Percentiles rank a stretch among this genome's conserved stretches.
Evolutionary conservation across 2,113 vertebrate genomes (phyloP).

Genomic region (Gymnobelideus leadbeateri): DNA sequence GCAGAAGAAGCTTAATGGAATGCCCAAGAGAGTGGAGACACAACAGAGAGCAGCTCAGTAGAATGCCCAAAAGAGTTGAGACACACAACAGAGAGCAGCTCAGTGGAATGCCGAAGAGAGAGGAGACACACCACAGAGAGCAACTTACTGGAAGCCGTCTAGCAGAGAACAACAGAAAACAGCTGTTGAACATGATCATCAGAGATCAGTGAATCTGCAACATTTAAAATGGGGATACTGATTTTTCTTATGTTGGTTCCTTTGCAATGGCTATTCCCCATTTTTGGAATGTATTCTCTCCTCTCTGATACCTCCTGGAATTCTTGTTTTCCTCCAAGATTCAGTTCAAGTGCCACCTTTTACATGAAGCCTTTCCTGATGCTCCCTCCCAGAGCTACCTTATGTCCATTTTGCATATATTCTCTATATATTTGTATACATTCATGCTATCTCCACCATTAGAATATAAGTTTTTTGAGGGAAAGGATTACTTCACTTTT

Average conservation of each 20-base stretch:
- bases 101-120: background rate
- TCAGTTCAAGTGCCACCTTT: background rate
- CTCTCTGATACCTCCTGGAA: background rate
- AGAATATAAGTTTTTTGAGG: background rate
- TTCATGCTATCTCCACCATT: background rate
- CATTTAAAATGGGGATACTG: background rate
- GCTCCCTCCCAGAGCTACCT: background rate
- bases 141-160: background rate
- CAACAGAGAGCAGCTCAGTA: too few relatives aligned
- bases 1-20: background rate
- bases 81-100: background rate
- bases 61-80: too few relatives aligned
- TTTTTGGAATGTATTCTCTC: background rate
- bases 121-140: background rate
- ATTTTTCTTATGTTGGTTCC: background rate
- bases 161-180: background rate
- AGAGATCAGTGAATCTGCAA: background rate
- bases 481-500: background rate
- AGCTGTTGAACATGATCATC: background rate
- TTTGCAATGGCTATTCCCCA: background rate
- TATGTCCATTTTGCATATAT: background rate
- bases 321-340: background rate
- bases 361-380: background rate
- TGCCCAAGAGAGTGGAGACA: background rate
- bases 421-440: background rate